Percentiles rank a stretch among this genome's conserved stretches.
Conservation (phyloP, 2,113 vertebrate species). For the Tichodroma muraria region DNA sequence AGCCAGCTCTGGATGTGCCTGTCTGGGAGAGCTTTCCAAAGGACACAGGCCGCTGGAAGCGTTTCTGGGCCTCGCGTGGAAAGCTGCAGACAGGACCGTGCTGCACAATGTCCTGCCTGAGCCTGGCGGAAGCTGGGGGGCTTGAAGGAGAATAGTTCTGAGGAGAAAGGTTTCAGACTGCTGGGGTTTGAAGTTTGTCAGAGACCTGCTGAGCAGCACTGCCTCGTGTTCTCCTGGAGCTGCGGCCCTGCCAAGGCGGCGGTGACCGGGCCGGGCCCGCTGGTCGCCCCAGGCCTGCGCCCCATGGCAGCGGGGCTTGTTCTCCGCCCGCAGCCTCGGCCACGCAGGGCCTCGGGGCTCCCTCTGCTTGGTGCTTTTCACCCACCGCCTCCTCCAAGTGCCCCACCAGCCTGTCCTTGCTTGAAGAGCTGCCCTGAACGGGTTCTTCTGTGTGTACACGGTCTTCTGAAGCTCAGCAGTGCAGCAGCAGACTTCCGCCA, state of each 20-base stretch:
- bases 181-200: not conserved
- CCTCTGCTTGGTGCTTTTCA: not conserved
- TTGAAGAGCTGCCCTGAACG: not conserved
- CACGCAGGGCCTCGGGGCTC: too few species aligned
- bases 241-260: not conserved
- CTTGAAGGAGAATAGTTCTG: not conserved
- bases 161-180: not conserved
- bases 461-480: not conserved
- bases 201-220: not conserved
- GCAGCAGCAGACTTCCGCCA: not conserved
- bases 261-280: not conserved
- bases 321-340: not conserved
- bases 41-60: not conserved
- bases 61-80: not conserved
- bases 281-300: too few species aligned
- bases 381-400: not conserved
- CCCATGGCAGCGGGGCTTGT: not conserved
- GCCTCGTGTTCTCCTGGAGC: accelerated
- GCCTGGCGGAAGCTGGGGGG: not conserved
- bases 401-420: not conserved
- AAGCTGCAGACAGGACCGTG: not conserved
- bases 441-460: not conserved
- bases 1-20: not conserved
- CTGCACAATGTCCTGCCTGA: not conserved
- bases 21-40: not conserved